Evolutionary conservation across 2,797 vertebrate species (phyloP).

Genomic region (Alauda arvensis): DNA sequence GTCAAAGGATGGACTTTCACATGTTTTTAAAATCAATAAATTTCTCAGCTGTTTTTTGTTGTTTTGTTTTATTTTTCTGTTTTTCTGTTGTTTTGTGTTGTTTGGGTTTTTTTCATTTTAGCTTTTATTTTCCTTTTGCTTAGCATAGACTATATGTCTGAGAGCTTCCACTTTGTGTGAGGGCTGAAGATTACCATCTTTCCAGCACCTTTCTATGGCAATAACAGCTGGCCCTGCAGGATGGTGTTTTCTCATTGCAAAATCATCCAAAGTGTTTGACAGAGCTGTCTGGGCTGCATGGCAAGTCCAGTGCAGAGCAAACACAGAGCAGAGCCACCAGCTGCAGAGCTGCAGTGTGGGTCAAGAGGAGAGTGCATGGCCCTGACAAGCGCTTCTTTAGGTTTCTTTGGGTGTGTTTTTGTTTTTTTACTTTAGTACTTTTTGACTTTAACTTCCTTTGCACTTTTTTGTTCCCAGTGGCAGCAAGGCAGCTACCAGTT

Average conservation of each 20-base stretch:
- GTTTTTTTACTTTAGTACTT: background rate
- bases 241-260: background rate
- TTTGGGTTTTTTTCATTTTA: background rate
- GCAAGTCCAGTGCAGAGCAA: background rate
- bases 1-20: background rate
- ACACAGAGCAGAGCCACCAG: background rate
- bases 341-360: background rate
- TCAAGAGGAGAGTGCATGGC: background rate
- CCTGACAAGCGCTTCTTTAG: background rate
- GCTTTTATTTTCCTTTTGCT: background rate
- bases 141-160: background rate
- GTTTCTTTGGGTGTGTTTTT: background rate
- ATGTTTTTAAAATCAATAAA: background rate
- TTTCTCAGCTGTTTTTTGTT: background rate
- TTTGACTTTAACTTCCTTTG: background rate
- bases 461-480: background rate
- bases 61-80: background rate
- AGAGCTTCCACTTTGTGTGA: background rate
- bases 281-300: background rate
- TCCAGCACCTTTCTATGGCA: background rate
- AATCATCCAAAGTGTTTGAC: background rate
- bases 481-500: background rate
- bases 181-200: background rate
- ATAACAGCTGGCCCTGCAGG: background rate
- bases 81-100: background rate